Evolutionary conservation across 2,113 vertebrate genomes (phyloP).

Genomic region (Willisornis vidua): DNA sequence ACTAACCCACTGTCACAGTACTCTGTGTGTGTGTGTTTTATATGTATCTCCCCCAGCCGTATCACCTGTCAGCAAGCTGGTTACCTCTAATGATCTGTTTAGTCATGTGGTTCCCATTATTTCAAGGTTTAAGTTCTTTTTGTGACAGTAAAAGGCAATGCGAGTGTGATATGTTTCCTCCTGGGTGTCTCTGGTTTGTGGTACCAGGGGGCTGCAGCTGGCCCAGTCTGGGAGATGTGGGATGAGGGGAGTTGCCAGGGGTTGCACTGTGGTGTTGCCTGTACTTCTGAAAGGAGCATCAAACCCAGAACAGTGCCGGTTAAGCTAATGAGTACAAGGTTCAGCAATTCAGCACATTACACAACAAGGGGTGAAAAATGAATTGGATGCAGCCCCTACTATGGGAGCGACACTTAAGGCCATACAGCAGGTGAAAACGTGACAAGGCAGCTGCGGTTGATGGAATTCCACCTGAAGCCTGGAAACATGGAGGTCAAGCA

Average conservation of each 20-base stretch:
- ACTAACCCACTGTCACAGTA: background rate
- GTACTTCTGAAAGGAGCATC: background rate
- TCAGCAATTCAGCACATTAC: too few relatives aligned
- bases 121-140: background rate
- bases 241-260: background rate
- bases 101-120: background rate
- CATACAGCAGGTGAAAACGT: too few relatives aligned
- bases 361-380: too few relatives aligned
- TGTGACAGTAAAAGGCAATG: background rate
- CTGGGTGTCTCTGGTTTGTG: background rate
- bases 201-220: background rate
- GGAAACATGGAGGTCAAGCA: too few relatives aligned
- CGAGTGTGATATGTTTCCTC: background rate
- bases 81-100: background rate
- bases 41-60: background rate
- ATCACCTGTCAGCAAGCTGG: background rate
- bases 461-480: too few relatives aligned
- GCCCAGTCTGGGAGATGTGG: background rate
- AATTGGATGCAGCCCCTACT: too few relatives aligned
- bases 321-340: background rate
- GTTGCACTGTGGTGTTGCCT: accelerated
- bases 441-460: too few relatives aligned
- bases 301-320: background rate
- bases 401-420: too few relatives aligned
- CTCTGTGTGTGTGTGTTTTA: background rate